Evolutionary conservation across 2,797 vertebrate species (phyloP), one percentile per base, ranked within the genome.

Genomic region (Capromys pilorides): DNA sequence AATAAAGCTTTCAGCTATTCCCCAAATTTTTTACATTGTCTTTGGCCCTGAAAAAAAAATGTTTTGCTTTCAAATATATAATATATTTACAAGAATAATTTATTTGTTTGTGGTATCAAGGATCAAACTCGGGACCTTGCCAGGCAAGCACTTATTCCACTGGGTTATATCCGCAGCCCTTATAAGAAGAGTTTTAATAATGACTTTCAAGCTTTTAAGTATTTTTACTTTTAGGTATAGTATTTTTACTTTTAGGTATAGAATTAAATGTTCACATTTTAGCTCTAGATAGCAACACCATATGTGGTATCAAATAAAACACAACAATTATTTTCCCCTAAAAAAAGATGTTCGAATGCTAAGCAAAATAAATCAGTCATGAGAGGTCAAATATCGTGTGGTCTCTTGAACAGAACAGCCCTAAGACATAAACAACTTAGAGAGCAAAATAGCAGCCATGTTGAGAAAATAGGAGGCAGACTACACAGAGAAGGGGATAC

Each of bases 231-330:
- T 19, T 75, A 24, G 6, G 8, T 11, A 71, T 18, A n/a, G 16
- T 82, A 39, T 75, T 75, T 75, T 22, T 59, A 45, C 4, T 62
- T 88, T 19, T 75, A 24, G 6, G 8, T 11, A 71, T 18, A n/a
- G 16, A 90, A 83, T 31, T 54, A 79, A 31, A 81, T 36, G 24
- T 75, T 77, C 41, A 91, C 75, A 81, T 39, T 73, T 61, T 61
- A 86, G 75, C 6, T 89, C 66, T 77, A 85, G 84, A 86, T 86
- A 75, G 66, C 67, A 88, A 88, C 14, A 36, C 0, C 24, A 33
- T 86, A 69, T 82, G 89, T 78, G 41, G 69, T 62, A 93, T 62
- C 73, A 69, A 77, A 22, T 80, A 88, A 93, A 91, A 93, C 54
- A 82, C 11, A 57, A 14, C 85, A 86, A 96, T 82, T 92, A 14